phyloP scores from a whole-genome alignment of 2,113 vertebrate species.

The Mellivora capensis region DNA sequence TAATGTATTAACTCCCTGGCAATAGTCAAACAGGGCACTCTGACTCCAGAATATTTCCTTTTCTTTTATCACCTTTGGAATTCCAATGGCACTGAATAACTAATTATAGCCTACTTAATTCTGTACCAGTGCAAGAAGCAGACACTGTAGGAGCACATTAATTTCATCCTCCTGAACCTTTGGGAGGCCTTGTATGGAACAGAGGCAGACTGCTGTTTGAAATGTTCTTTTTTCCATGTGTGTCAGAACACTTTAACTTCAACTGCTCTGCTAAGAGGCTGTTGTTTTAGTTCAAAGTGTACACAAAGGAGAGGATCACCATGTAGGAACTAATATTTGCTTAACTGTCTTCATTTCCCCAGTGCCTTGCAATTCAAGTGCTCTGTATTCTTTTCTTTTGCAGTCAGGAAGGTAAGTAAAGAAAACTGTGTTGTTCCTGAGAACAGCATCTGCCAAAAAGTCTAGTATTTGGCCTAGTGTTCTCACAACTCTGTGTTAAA shows the following conservation, averaged over 20 bases:
- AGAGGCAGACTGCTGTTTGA: background rate
- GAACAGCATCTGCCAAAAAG: background rate
- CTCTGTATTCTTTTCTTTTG: background rate
- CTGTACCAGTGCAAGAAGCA: slow-evolving; percentile 48
- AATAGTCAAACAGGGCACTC: slow-evolving; percentile 9
- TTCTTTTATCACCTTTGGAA: slow-evolving; percentile 67
- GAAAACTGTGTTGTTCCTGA: slow-evolving; percentile 9
- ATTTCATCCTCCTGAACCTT: background rate
- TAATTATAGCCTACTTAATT: slow-evolving; percentile 40
- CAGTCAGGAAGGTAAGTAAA: background rate
- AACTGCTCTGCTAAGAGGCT: slow-evolving; percentile 56
- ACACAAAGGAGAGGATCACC: slow-evolving; percentile 35
- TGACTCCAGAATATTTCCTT: slow-evolving; percentile 62
- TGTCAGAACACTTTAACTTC: slow-evolving; percentile 56
- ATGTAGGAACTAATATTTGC: slow-evolving; percentile 38
- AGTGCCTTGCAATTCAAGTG: background rate
- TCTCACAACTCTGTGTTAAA: background rate
- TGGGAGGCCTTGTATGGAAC: background rate
- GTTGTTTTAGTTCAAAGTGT: slow-evolving; percentile 55
- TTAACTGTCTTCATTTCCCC: slow-evolving; percentile 30
- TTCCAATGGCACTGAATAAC: slow-evolving; percentile 47
- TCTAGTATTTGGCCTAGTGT: background rate
- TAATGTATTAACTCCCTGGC: slow-evolving; percentile 58
- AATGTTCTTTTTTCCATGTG: background rate
- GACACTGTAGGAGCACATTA: background rate